A percentile compares a stretch with the other conserved stretches of the same genome.
These are phyloP conservation scores for Hucho hucho DNA, from an alignment of 2,113 vertebrate genomes.

Conservation along the genomic window DNA sequence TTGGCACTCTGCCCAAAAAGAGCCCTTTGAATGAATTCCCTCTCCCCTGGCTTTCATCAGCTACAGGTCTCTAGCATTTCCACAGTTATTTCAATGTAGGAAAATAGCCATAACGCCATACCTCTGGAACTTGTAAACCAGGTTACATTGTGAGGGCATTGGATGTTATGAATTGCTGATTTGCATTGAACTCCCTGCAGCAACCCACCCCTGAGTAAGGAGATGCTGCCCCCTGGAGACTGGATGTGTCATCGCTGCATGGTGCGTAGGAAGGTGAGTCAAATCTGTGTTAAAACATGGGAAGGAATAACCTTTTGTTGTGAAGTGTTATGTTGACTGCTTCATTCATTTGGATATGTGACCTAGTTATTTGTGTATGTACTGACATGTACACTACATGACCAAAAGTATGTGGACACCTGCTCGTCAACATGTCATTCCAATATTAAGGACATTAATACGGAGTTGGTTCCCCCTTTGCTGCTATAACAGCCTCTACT, in stretches of 20 bases:
- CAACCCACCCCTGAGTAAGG: slow-evolving; percentile 96
- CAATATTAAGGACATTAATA: no score
- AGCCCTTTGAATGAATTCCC: background rate
- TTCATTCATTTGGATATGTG: background rate
- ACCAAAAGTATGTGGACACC: no score
- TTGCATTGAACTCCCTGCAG: slow-evolving; percentile 55
- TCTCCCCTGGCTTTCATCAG: background rate
- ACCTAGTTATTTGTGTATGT: no score
- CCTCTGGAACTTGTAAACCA: background rate
- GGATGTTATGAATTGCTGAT: no score
- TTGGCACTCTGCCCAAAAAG: slow-evolving; percentile 68
- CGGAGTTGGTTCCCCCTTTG: no score
- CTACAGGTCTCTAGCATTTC: background rate
- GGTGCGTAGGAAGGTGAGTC: slow-evolving; percentile 89
- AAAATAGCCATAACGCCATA: background rate
- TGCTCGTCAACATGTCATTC: no score
- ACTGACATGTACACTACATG: no score
- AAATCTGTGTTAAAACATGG: background rate
- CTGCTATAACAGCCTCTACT: no score
- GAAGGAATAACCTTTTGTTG: background rate
- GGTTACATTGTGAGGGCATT: no score
- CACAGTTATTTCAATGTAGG: background rate
- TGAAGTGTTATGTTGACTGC: background rate
- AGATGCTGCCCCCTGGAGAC: slow-evolving; percentile 97
- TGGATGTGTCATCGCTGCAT: slow-evolving; percentile 99